Percentiles rank a stretch among this genome's conserved stretches.
Conservation (phyloP, 1,140 invertebrate species). For the Heliothis virescens region DNA sequence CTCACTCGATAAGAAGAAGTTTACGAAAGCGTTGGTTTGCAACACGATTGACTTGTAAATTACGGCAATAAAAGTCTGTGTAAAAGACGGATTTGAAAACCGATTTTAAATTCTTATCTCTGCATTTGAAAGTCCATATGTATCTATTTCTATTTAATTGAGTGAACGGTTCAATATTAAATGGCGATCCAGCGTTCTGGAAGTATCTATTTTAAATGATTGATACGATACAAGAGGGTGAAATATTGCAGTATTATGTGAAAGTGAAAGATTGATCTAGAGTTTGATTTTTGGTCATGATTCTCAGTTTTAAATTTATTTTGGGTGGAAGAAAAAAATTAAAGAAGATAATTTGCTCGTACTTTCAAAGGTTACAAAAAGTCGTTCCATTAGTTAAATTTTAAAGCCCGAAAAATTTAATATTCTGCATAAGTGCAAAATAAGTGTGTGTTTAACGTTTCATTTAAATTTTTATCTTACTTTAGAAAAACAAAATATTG, state of each 20-base stretch:
- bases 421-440: background rate
- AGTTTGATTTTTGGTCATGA: no score
- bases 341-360: no score
- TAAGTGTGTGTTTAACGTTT: background rate
- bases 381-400: background rate
- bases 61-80: background rate
- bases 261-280: background rate
- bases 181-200: background rate
- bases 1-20: no score
- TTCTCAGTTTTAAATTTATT: no score
- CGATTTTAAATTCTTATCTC: background rate
- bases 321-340: no score
- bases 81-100: conserved; percentile 20
- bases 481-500: background rate
- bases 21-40: conserved; percentile 3
- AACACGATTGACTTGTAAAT: conserved; percentile 27
- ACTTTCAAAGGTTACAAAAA: no score
- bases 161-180: background rate
- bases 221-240: background rate
- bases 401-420: background rate
- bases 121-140: background rate
- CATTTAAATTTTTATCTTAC: background rate
- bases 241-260: background rate
- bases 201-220: background rate
- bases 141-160: background rate